phyloP scores from a whole-genome alignment of 2,888 invertebrate species.

The Macrosiphum euphorbiae region DNA sequence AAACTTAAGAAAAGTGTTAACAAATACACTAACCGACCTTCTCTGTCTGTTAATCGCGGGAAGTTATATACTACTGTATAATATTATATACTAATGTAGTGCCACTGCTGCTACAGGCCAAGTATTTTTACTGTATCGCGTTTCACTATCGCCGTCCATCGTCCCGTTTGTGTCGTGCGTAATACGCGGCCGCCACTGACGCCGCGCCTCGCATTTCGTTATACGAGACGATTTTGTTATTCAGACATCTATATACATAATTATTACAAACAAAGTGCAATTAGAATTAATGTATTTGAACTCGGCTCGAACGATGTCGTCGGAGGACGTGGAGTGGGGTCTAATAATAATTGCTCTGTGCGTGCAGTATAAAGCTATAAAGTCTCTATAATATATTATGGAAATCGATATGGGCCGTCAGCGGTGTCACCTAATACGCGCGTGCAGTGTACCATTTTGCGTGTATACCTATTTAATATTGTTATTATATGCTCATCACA shows the following conservation, averaged over 20 bases:
- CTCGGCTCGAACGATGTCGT: conserved; percentile 1
- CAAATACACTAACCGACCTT: too few relatives aligned
- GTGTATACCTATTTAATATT: not conserved
- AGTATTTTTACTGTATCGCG: not conserved
- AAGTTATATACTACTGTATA: too few relatives aligned
- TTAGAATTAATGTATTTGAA: not conserved
- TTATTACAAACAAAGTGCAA: not conserved
- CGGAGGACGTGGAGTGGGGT: not conserved
- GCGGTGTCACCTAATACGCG: conserved; percentile 4
- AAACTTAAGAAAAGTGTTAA: too few relatives aligned
- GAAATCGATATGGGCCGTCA: conserved; percentile 13
- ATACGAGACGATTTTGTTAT: not conserved
- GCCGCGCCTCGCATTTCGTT: conserved; percentile 9
- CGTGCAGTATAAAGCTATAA: not conserved
- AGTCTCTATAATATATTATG: conserved; percentile 1
- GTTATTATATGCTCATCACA: not conserved
- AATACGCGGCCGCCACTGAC: not conserved
- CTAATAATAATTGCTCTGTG: not conserved
- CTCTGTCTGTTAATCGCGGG: too few relatives aligned
- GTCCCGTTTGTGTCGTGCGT: not conserved
- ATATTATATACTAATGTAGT: not conserved
- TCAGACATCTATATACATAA: not conserved
- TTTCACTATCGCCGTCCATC: not conserved
- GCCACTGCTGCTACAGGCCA: not conserved
- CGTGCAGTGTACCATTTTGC: conserved; percentile 5